phyloP scores from a whole-genome alignment of 2,113 vertebrate genomes.

The Megaceryle torquata region DNA sequence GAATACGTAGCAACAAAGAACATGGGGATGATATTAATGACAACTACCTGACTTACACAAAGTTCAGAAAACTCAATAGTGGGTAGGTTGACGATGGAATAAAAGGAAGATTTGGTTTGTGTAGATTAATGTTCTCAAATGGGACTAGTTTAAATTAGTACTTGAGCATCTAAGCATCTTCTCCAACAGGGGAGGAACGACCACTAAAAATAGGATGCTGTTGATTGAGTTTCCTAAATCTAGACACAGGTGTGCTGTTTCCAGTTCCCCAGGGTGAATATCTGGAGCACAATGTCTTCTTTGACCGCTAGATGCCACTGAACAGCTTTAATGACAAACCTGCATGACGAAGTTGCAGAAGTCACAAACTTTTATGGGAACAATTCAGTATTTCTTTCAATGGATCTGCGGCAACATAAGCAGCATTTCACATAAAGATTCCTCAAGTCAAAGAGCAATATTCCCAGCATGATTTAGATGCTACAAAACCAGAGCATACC shows the following conservation, averaged over 20 bases:
- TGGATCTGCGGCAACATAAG: background rate
- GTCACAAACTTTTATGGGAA: background rate
- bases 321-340: slow-evolving; percentile 18
- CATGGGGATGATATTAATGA: background rate
- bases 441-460: background rate
- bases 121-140: background rate
- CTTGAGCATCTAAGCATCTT: background rate
- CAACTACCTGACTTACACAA: background rate
- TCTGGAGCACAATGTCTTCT: background rate
- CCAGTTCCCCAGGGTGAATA: background rate
- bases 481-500: slow-evolving; percentile 67
- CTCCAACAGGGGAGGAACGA: background rate
- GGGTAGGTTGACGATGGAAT: background rate
- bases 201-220: background rate
- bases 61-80: background rate
- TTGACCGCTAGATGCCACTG: slow-evolving; percentile 56
- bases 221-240: background rate
- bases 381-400: background rate
- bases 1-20: background rate
- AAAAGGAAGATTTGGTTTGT: background rate
- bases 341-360: background rate
- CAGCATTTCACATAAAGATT: background rate
- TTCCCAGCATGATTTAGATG: background rate
- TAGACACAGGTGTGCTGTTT: background rate
- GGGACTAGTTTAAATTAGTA: background rate